Evolutionary conservation across 2,113 vertebrate genomes (phyloP).

Genomic region (Tiliqua scincoides): DNA sequence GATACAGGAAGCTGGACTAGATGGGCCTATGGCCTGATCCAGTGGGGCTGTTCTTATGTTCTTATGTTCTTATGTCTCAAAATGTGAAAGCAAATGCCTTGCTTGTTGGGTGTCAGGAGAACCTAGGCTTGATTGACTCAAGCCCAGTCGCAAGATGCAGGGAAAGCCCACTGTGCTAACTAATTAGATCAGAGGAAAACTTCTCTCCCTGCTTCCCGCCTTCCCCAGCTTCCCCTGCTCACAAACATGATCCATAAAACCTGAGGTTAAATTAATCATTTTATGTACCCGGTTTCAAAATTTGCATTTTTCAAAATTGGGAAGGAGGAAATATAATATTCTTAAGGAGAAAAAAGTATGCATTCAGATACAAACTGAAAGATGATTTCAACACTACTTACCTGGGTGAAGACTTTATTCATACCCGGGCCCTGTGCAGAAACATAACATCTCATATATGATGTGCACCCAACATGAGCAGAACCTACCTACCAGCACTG

Average conservation of each 20-base stretch:
- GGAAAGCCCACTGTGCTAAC: no score
- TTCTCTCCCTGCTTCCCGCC: not conserved
- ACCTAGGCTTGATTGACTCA: not conserved
- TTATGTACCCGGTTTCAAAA: not conserved
- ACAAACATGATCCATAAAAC: not conserved
- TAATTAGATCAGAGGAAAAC: no score
- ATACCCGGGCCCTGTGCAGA: not conserved
- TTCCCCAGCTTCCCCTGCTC: not conserved
- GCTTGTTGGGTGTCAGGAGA: not conserved
- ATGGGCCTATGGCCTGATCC: no score
- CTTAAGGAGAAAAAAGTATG: not conserved
- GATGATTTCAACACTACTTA: not conserved
- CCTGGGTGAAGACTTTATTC: not conserved
- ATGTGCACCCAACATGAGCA: not conserved
- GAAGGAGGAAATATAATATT: not conserved
- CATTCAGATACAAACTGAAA: not conserved
- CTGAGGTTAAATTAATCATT: not conserved
- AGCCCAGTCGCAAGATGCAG: not conserved
- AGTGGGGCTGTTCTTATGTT: no score
- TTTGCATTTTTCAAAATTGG: not conserved
- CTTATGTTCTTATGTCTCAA: no score
- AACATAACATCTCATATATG: not conserved
- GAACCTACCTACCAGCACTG: not conserved
- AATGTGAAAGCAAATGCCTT: not conserved
- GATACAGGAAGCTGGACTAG: no score